These are phyloP conservation scores for Dasypus novemcinctus DNA, from an alignment of 2,113 vertebrate species.

Conservation along the genomic window DNA sequence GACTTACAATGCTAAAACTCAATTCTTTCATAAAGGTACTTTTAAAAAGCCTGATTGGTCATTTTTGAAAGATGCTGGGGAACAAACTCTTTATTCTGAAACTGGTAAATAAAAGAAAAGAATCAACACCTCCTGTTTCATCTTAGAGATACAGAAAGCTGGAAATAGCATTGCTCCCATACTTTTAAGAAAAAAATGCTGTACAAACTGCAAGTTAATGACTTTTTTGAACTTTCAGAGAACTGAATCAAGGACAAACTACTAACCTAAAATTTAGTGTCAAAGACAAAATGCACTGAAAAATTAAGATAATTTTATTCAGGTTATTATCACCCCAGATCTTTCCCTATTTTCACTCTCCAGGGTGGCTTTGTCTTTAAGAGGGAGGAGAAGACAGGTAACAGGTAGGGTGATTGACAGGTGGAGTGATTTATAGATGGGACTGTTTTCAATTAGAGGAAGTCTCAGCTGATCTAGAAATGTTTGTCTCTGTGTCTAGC, in stretches of 20 bases:
- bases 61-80: not conserved
- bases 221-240: not conserved
- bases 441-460: not conserved
- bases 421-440: not conserved
- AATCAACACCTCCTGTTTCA: not conserved
- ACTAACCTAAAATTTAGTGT: not conserved
- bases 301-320: not conserved
- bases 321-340: not conserved
- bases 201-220: not conserved
- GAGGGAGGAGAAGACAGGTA: not conserved
- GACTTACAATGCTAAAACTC: not conserved
- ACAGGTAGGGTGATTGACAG: not conserved
- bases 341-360: not conserved
- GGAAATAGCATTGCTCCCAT: not conserved
- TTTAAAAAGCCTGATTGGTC: not conserved
- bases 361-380: not conserved
- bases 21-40: not conserved
- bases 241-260: not conserved
- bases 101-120: not conserved
- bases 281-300: not conserved
- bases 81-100: not conserved
- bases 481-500: not conserved
- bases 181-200: not conserved
- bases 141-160: not conserved
- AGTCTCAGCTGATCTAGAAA: not conserved